Percentiles rank a stretch among this genome's conserved stretches.
Evolutionary conservation across 2,888 invertebrate species (phyloP).

Genomic region (Rosalia funebris): DNA sequence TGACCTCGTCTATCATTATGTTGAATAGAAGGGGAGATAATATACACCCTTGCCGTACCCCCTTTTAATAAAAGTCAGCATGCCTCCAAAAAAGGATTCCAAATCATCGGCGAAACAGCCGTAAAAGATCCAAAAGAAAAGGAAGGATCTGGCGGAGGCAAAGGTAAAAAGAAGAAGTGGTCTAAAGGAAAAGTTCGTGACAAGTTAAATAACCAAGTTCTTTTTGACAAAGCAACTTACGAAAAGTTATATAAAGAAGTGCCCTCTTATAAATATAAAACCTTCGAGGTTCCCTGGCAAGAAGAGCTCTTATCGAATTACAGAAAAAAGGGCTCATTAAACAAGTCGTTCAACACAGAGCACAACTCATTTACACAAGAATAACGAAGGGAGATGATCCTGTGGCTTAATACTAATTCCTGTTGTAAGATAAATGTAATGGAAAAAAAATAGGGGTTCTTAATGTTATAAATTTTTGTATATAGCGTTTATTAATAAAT

Average conservation of each 20-base stretch:
- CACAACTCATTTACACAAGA: conserved; percentile 96
- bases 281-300: conserved; percentile 95
- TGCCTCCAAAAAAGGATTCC: conserved; percentile 94
- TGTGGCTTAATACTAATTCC: conserved; percentile 68
- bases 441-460: no score
- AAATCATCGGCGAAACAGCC: conserved; percentile 92
- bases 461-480: no score
- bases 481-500: no score
- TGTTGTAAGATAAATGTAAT: conserved; percentile 29
- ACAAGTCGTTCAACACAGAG: conserved; percentile 95
- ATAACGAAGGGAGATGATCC: conserved; percentile 94
- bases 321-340: conserved; percentile 94
- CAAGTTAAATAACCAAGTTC: conserved; percentile 98
- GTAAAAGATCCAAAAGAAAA: conserved; percentile 94
- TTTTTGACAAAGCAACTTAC: conserved; percentile 98
- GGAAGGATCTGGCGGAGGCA: no score
- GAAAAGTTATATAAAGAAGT: conserved; percentile 97
- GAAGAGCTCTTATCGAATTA: conserved; percentile 92
- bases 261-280: conserved; percentile 97
- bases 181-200: conserved; percentile 99
- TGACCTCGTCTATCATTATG: no score
- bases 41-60: no score
- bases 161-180: conserved; percentile 99
- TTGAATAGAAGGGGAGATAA: no score
- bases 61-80: no score